Evolutionary conservation across 92 coral and sea anemone species (phyloP).

Genomic region (Epizoanthus scotinus): DNA sequence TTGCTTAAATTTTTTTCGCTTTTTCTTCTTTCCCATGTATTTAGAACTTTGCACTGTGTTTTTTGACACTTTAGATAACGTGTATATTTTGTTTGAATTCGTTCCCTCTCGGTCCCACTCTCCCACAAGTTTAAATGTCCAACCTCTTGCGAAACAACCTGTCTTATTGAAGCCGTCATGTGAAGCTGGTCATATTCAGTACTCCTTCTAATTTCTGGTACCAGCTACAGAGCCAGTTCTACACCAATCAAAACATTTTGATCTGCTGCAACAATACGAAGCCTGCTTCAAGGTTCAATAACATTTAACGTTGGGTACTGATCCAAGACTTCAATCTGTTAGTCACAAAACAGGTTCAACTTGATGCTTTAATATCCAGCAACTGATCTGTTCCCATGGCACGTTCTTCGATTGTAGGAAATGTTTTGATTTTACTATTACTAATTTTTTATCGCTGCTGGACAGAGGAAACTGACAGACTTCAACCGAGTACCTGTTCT

Average conservation of each 20-base stretch:
- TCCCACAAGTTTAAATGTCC: too few species aligned
- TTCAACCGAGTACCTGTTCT: constrained; percentile 13
- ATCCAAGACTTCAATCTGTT: not conserved
- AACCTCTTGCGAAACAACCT: not conserved
- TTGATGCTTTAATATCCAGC: not conserved
- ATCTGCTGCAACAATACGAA: not conserved
- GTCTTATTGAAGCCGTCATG: not conserved
- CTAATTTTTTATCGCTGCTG: not conserved
- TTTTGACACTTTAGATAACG: too few species aligned
- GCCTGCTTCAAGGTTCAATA: constrained; percentile 2
- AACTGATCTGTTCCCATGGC: constrained; percentile 8
- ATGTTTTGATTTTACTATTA: not conserved
- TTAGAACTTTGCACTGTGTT: too few species aligned
- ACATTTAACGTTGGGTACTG: not conserved
- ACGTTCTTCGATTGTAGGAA: not conserved
- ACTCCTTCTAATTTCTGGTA: constrained; percentile 8
- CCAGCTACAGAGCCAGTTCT: not conserved
- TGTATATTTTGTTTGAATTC: too few species aligned
- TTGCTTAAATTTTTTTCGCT: too few species aligned
- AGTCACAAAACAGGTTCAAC: not conserved
- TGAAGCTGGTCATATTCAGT: not conserved
- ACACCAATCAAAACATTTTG: constrained; percentile 4
- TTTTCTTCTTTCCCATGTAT: too few species aligned
- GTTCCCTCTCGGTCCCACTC: too few species aligned
- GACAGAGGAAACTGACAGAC: not conserved